A percentile compares a stretch with the other conserved stretches of the same genome.
These are phyloP conservation scores for Eulemur macaco DNA, from an alignment of 2,113 vertebrate genomes.

Conservation along the genomic window DNA sequence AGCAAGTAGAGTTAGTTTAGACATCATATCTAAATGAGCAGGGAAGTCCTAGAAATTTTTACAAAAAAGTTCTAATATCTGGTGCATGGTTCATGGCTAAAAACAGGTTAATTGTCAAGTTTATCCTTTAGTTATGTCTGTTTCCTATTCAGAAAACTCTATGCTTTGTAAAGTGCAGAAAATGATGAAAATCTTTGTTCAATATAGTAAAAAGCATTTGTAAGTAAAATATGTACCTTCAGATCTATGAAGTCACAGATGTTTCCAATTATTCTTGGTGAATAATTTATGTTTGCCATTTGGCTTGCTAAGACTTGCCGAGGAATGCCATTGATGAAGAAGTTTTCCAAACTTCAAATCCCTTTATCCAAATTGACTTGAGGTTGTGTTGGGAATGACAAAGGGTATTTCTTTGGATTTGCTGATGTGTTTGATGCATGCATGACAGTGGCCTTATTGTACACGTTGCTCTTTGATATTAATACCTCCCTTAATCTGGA, in stretches of 20 bases:
- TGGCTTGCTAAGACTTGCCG: neutral
- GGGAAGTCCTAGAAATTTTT: neutral
- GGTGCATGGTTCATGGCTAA: neutral
- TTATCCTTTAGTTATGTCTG: neutral
- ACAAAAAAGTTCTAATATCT: neutral
- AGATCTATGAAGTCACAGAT: neutral
- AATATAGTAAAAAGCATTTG: neutral
- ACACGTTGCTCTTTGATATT: neutral
- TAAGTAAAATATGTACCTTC: neutral
- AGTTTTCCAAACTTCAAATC: neutral
- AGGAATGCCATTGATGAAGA: neutral
- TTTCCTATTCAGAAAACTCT: neutral
- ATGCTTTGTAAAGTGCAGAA: neutral
- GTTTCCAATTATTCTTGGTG: neutral
- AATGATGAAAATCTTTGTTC: slow-evolving; percentile 10
- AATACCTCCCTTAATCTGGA: neutral
- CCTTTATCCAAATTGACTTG: neutral
- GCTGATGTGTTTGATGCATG: accelerated
- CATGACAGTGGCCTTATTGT: neutral
- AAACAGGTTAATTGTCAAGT: neutral
- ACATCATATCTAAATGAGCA: neutral
- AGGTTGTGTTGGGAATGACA: neutral
- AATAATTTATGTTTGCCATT: neutral
- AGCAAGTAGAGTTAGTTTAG: slow-evolving; percentile 10
- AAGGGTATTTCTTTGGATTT: neutral